phyloP scores from a whole-genome alignment of 2,888 invertebrate genomes.

The Chorisops tibialis region DNA sequence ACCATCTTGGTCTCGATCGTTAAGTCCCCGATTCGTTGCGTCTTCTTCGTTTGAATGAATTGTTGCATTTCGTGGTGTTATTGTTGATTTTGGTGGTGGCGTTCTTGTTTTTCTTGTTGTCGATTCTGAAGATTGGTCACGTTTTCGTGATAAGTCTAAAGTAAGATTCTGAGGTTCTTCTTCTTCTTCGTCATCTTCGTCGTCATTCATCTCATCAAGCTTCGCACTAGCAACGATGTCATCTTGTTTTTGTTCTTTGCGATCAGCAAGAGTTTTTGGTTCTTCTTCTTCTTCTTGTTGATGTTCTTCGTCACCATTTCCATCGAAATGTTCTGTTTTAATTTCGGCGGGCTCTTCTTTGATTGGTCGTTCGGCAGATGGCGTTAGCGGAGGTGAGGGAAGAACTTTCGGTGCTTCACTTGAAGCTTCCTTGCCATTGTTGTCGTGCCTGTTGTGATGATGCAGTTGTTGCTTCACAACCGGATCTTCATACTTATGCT shows the following conservation, averaged over 20 bases:
- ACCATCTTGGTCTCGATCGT: slow-evolving; percentile 10
- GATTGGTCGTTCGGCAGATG: slow-evolving; percentile 37
- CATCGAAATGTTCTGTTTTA: slow-evolving; percentile 26
- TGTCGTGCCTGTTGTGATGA: neutral
- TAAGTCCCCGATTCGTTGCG: slow-evolving; percentile 6
- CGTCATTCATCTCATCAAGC: slow-evolving; percentile 1
- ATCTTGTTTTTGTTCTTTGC: neutral
- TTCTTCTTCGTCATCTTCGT: neutral
- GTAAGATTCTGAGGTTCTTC: slow-evolving; percentile 34
- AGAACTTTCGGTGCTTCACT: slow-evolving; percentile 47
- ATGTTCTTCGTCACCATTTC: neutral
- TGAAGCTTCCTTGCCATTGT: slow-evolving; percentile 33
- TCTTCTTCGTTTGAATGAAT: slow-evolving; percentile 37
- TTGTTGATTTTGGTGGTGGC: neutral
- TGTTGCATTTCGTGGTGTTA: slow-evolving; percentile 22
- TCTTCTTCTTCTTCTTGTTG: neutral
- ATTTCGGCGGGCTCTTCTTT: slow-evolving; percentile 22
- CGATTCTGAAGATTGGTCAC: slow-evolving; percentile 18
- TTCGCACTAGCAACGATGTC: slow-evolving; percentile 2
- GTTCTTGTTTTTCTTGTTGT: neutral
- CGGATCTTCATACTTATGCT: neutral
- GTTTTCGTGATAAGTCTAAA: slow-evolving; percentile 35
- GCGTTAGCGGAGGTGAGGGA: slow-evolving; percentile 49
- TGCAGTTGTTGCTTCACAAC: slow-evolving; percentile 12
- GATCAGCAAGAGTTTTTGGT: neutral